These are phyloP conservation scores for Mellivora capensis DNA, from an alignment of 2,113 vertebrate genomes.

Conservation along the genomic window DNA sequence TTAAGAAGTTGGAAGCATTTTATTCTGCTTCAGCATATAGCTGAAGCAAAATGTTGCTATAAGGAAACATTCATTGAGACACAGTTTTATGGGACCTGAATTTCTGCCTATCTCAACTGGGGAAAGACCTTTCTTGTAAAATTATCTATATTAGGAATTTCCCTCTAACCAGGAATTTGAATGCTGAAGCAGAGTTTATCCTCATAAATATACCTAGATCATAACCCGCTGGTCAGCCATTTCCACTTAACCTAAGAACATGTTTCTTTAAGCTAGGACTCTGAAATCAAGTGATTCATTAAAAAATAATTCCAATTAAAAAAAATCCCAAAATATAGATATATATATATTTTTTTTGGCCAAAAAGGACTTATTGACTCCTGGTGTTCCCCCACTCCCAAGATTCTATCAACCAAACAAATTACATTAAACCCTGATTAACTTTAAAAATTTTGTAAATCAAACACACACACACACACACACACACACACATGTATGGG, in stretches of 20 bases:
- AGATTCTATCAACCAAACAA: background rate
- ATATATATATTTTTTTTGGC: background rate
- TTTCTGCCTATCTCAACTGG: background rate
- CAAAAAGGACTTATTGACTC: background rate
- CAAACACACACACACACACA: background rate
- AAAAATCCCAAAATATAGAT: too few relatives aligned
- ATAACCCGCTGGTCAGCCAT: background rate
- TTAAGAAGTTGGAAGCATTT: background rate
- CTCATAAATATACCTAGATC: background rate
- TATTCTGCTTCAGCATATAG: background rate
- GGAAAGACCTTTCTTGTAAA: background rate
- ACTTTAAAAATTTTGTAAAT: constrained; percentile 37
- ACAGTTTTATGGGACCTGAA: background rate
- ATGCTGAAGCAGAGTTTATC: background rate
- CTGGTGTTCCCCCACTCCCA: background rate
- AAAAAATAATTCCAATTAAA: background rate
- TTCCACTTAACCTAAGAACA: background rate
- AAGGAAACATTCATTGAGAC: background rate
- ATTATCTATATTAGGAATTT: background rate
- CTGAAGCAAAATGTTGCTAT: background rate
- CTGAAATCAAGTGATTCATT: background rate
- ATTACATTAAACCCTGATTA: background rate
- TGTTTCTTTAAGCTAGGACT: background rate
- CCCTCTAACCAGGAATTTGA: background rate
- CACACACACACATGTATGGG: background rate